phyloP scores from a whole-genome alignment of 2,888 invertebrate species.

The Panopea generosa region DNA sequence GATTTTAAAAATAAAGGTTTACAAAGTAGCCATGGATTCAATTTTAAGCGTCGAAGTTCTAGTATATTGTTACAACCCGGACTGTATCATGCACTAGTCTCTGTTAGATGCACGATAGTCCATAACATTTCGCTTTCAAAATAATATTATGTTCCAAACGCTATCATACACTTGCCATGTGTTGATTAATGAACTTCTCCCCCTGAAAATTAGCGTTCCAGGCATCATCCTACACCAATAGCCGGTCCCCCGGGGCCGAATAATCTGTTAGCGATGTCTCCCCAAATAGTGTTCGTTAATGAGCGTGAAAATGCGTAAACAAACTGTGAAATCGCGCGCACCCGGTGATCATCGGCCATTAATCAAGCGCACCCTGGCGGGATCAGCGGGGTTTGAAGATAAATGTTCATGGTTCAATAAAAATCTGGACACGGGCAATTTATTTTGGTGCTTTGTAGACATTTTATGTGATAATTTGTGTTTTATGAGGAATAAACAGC shows the following conservation, averaged over 20 bases:
- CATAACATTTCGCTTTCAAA: no score
- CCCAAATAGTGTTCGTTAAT: slow-evolving; percentile 50
- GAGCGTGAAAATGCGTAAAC: slow-evolving; percentile 67
- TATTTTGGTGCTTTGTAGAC: slow-evolving; percentile 31
- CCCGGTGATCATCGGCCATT: slow-evolving; percentile 55
- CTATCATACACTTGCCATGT: slow-evolving; percentile 20
- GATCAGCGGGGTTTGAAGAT: slow-evolving; percentile 40
- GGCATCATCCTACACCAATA: slow-evolving; percentile 18
- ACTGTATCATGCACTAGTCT: no score
- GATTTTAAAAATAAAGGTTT: no score
- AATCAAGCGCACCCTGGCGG: slow-evolving; percentile 59
- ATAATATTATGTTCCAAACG: no score
- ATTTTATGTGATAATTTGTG: slow-evolving; percentile 43
- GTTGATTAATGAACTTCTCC: slow-evolving; percentile 48
- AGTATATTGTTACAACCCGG: no score
- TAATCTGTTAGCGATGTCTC: slow-evolving; percentile 31
- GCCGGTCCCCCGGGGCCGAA: slow-evolving; percentile 45
- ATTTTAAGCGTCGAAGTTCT: no score
- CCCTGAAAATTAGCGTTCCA: slow-evolving; percentile 47
- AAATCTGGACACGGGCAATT: slow-evolving; percentile 55
- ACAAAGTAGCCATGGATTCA: no score
- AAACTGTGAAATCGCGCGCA: slow-evolving; percentile 66
- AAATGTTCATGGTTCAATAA: slow-evolving; percentile 56
- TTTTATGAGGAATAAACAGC: slow-evolving; percentile 1
- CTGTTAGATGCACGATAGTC: no score